Evolutionary conservation across 2,888 invertebrate species (phyloP).

Genomic region (Autographa pulchrina): DNA sequence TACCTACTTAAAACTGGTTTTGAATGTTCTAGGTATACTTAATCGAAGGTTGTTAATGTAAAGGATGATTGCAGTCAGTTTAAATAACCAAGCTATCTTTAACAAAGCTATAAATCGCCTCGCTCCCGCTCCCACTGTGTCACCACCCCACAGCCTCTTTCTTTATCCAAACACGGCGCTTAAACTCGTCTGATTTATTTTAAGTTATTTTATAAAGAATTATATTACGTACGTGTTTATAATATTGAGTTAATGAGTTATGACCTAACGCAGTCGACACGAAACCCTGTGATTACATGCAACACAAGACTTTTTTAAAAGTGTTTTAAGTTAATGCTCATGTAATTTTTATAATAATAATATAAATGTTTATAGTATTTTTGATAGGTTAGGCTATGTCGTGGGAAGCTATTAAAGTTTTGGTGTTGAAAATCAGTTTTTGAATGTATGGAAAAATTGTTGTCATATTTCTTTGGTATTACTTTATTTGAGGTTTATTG

Average conservation of each 20-base stretch:
- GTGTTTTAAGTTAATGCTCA: background rate
- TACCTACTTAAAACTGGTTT: too few relatives aligned
- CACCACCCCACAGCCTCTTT: constrained; percentile 28
- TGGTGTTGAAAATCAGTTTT: constrained; percentile 1
- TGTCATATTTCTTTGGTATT: constrained; percentile 18
- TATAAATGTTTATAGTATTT: background rate
- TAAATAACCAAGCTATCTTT: too few relatives aligned
- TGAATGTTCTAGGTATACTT: too few relatives aligned
- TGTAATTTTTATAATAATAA: constrained; percentile 1
- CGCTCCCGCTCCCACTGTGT: constrained; percentile 10
- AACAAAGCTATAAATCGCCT: too few relatives aligned
- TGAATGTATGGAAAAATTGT: background rate
- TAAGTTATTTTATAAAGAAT: constrained; percentile 64
- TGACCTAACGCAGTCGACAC: constrained; percentile 26
- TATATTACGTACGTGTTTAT: constrained; percentile 60
- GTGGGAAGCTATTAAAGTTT: background rate
- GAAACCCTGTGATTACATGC: constrained; percentile 44
- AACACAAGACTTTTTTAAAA: constrained; percentile 25
- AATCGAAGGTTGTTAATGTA: too few relatives aligned
- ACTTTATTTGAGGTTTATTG: constrained; percentile 12
- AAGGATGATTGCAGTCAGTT: too few relatives aligned
- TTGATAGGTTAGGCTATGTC: background rate
- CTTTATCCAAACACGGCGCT: constrained; percentile 63
- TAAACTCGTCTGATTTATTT: constrained; percentile 68
- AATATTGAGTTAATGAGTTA: constrained; percentile 56